phyloP scores from a whole-genome alignment of 2,113 vertebrate genomes.

The Pitta sordida region DNA sequence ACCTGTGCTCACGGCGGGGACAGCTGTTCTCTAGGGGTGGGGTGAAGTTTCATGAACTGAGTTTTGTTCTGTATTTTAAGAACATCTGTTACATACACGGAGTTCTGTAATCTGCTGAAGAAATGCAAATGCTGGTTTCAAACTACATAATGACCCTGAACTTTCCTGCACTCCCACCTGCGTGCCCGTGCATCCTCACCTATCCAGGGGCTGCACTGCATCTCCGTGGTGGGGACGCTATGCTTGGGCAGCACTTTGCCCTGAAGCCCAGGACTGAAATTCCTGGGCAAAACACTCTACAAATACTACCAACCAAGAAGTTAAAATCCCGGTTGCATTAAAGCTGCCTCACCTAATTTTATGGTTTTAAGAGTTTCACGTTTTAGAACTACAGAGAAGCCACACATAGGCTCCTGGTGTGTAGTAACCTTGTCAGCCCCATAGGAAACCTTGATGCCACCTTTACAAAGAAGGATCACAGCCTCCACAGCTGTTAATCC shows the following conservation, averaged over 20 bases:
- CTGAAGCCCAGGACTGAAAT: background rate
- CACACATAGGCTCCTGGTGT: fast-evolving
- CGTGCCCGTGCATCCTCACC: fast-evolving
- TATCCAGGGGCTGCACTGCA: fast-evolving
- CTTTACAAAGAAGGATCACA: background rate
- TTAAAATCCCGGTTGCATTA: background rate
- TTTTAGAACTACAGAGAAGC: background rate
- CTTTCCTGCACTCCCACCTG: background rate
- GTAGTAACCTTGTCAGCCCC: background rate
- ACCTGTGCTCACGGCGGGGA: background rate
- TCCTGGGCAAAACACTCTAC: background rate
- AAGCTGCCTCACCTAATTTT: background rate
- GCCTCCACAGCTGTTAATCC: background rate
- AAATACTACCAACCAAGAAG: background rate
- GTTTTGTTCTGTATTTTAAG: constrained; percentile 16
- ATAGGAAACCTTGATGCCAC: background rate
- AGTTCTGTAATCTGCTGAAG: background rate
- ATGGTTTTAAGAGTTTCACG: background rate
- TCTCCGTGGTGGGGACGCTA: background rate
- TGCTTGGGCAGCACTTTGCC: background rate
- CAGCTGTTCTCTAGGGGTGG: background rate
- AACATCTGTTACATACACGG: background rate
- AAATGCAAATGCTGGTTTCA: constrained; percentile 23
- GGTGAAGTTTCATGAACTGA: background rate
- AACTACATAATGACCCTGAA: background rate